These are phyloP conservation scores for Passer montanus DNA, from an alignment of 2,113 vertebrate species.

Conservation along the genomic window DNA sequence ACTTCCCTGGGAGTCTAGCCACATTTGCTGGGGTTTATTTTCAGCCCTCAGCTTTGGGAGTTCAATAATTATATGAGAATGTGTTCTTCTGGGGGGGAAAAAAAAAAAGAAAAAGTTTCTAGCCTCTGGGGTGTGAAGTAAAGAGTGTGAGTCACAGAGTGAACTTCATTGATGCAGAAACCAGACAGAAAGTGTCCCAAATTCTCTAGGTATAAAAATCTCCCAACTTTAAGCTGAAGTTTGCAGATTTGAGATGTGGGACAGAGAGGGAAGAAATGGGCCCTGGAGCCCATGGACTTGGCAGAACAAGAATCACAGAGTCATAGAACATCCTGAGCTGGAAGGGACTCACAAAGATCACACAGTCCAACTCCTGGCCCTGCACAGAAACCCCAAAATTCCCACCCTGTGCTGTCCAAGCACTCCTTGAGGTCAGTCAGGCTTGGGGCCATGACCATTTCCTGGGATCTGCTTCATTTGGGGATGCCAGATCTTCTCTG, in stretches of 20 bases:
- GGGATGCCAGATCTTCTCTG: background rate
- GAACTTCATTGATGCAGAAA: conserved; percentile 59
- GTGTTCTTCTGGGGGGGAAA: background rate
- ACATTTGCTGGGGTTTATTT: conserved; percentile 55
- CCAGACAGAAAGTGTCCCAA: conserved; percentile 33
- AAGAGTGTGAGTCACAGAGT: conserved; percentile 56
- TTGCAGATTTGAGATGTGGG: background rate
- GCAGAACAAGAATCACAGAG: background rate
- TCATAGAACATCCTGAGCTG: background rate
- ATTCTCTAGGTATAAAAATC: conserved; percentile 12
- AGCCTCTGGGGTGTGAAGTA: conserved; percentile 58
- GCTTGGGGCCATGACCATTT: rapidly evolving
- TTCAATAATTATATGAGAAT: conserved; percentile 55
- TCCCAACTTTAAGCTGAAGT: background rate
- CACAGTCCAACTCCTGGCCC: background rate
- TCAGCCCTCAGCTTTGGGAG: conserved; percentile 38
- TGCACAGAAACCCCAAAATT: background rate
- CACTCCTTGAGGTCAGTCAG: background rate
- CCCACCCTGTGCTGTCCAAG: background rate
- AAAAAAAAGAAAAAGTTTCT: background rate
- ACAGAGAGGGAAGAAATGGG: background rate
- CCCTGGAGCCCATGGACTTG: background rate
- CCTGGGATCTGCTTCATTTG: background rate
- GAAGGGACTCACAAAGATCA: background rate
- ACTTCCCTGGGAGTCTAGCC: conserved; percentile 50